phyloP scores from a whole-genome alignment of 1,140 invertebrate species.

The Notospermus geniculatus region DNA sequence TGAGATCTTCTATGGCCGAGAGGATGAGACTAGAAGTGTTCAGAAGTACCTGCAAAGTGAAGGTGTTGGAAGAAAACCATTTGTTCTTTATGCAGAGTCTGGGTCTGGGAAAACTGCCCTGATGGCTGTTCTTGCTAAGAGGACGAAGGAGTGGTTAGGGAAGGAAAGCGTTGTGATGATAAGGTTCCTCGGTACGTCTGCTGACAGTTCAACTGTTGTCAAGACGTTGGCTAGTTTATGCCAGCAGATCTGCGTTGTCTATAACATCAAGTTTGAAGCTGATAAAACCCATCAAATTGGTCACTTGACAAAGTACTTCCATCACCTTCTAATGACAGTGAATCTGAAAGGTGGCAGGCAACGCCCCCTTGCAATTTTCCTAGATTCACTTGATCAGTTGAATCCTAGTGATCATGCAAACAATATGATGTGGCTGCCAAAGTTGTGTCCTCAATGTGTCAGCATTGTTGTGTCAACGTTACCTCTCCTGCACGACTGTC shows the following conservation, averaged over 20 bases:
- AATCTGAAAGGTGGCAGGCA: slow-evolving; percentile 24
- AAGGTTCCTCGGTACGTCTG: slow-evolving; percentile 39
- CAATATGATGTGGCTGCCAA: slow-evolving; percentile 46
- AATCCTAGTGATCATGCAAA: slow-evolving; percentile 34
- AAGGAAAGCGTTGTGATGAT: slow-evolving; percentile 29
- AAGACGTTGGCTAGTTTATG: no score
- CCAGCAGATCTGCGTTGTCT: not conserved
- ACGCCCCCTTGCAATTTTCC: slow-evolving; percentile 41
- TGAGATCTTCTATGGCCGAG: slow-evolving; percentile 31
- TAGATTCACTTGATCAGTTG: slow-evolving; percentile 54
- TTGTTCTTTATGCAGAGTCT: slow-evolving; percentile 35
- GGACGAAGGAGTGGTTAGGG: slow-evolving; percentile 27
- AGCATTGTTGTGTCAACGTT: slow-evolving; percentile 69
- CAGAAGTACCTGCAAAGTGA: slow-evolving; percentile 30
- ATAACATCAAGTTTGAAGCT: slow-evolving; percentile 10
- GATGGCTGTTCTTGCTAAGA: slow-evolving; percentile 37
- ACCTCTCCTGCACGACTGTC: slow-evolving; percentile 41
- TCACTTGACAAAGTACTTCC: slow-evolving; percentile 6
- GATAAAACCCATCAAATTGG: slow-evolving; percentile 10
- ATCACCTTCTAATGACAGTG: not conserved
- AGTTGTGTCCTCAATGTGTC: slow-evolving; percentile 40
- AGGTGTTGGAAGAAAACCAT: slow-evolving; percentile 23
- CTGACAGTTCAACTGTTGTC: slow-evolving; percentile 12
- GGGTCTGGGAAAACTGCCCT: slow-evolving; percentile 41
- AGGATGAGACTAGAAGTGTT: slow-evolving; percentile 25